Percentiles rank a stretch among this genome's conserved stretches.
phyloP scores from a whole-genome alignment of 2,113 vertebrate genomes.

The Ciconia maguari region DNA sequence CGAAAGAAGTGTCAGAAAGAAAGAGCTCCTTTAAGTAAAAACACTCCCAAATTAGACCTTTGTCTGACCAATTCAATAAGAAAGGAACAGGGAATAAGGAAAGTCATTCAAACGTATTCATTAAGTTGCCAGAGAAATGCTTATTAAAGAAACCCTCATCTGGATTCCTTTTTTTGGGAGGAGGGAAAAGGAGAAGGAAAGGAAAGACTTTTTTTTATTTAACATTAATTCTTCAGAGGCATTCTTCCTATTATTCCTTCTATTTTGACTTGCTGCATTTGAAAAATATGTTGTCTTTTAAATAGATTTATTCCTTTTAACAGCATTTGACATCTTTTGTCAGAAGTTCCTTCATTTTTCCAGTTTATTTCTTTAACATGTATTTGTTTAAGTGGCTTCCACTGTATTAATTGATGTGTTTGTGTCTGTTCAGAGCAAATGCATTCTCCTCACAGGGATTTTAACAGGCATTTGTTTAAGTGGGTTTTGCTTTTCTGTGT shows the following conservation, averaged over 20 bases:
- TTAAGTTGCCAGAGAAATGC: conserved; percentile 56
- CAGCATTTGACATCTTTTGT: conserved; percentile 60
- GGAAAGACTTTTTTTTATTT: not conserved
- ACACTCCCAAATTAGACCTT: conserved; percentile 52
- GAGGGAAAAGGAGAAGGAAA: not conserved
- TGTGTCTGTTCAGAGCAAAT: conserved; percentile 68
- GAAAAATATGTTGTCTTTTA: conserved; percentile 55
- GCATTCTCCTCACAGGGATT: conserved; percentile 59
- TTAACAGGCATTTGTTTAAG: conserved; percentile 72
- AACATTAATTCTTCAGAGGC: conserved; percentile 52
- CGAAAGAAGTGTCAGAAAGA: conserved; percentile 38
- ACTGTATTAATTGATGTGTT: conserved; percentile 77
- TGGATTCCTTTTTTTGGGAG: not conserved
- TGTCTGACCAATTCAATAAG: conserved; percentile 61
- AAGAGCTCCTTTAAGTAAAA: conserved; percentile 63
- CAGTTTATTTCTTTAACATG: conserved; percentile 66
- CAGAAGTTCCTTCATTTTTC: conserved; percentile 58
- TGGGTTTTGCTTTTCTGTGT: conserved; percentile 66
- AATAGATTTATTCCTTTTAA: conserved; percentile 47
- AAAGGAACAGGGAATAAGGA: conserved; percentile 47
- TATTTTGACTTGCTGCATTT: conserved; percentile 61
- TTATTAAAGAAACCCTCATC: conserved; percentile 55
- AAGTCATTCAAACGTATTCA: conserved; percentile 62
- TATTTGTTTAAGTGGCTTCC: conserved; percentile 79
- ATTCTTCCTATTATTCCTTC: conserved; percentile 46